phyloP scores from a whole-genome alignment of 2,888 invertebrate genomes.

The Amphipyra berbera region DNA sequence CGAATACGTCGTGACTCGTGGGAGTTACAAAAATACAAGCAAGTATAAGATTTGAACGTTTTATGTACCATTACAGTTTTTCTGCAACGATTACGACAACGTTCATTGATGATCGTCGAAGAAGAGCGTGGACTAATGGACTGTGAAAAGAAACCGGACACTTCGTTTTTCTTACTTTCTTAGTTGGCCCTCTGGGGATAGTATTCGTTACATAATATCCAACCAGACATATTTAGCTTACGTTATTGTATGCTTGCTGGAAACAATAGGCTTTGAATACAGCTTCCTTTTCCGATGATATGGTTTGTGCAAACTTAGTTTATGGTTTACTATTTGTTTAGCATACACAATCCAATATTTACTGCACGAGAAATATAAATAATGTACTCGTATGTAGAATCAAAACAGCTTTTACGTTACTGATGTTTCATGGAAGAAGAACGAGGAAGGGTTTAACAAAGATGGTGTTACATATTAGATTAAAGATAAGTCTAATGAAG shows the following conservation, averaged over 20 bases:
- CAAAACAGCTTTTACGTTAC: too few species aligned
- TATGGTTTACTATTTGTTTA: too few species aligned
- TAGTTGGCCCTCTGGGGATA: conserved; percentile 36
- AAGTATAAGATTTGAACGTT: conserved; percentile 31
- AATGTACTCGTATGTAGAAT: too few species aligned
- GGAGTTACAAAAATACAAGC: conserved; percentile 21
- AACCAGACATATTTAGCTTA: conserved; percentile 28
- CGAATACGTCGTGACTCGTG: conserved; percentile 21
- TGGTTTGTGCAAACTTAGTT: conserved; percentile 3
- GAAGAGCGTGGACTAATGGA: conserved; percentile 53
- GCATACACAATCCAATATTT: too few species aligned
- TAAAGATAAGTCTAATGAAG: too few species aligned
- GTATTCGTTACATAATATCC: conserved; percentile 44
- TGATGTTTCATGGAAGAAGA: too few species aligned
- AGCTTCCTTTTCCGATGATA: conserved; percentile 12
- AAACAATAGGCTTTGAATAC: conserved; percentile 16
- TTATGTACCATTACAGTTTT: conserved; percentile 49
- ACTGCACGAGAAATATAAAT: too few species aligned
- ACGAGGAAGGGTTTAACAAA: too few species aligned
- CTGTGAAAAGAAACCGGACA: conserved; percentile 54
- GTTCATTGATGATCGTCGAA: conserved; percentile 48
- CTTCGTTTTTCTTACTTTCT: conserved; percentile 51
- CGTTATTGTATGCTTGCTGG: conserved; percentile 13
- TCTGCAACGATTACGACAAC: conserved; percentile 46
- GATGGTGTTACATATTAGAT: too few species aligned